Evolutionary conservation across 1,140 invertebrate genomes (phyloP).

Genomic region (Papilio polyxenes): DNA sequence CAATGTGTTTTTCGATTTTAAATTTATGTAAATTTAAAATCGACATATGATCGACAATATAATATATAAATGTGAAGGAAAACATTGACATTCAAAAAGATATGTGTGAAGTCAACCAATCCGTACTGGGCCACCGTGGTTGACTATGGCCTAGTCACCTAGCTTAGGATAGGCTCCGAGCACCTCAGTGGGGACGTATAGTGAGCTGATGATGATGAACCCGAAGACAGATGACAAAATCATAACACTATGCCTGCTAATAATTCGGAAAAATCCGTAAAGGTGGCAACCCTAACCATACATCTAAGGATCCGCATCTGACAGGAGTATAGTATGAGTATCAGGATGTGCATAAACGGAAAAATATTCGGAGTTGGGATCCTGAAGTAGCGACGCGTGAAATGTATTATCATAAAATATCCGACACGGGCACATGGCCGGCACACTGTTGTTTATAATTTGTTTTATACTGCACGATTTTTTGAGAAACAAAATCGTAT

Average conservation of each 20-base stretch:
- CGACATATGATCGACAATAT: no score
- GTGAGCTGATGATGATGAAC: no score
- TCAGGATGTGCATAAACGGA: conserved; percentile 28
- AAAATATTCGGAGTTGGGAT: conserved; percentile 33
- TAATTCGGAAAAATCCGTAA: background rate
- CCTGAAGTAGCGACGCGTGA: conserved; percentile 33
- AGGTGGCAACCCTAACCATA: background rate
- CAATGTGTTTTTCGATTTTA: no score
- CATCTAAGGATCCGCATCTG: background rate
- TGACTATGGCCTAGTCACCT: no score
- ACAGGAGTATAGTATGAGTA: conserved; percentile 4
- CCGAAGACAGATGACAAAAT: no score
- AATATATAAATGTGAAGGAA: no score
- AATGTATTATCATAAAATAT: conserved; percentile 39
- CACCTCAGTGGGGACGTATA: no score
- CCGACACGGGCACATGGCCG: conserved; percentile 21
- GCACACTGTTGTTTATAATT: conserved; percentile 33
- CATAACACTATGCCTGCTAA: background rate
- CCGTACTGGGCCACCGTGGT: no score
- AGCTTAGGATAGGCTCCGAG: no score
- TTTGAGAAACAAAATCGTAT: background rate
- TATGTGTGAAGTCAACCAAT: no score
- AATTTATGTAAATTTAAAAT: no score
- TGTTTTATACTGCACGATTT: conserved; percentile 11
- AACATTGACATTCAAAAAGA: no score